These are phyloP conservation scores for Tenrec ecaudatus DNA, from an alignment of 2,113 vertebrate species.

Conservation along the genomic window DNA sequence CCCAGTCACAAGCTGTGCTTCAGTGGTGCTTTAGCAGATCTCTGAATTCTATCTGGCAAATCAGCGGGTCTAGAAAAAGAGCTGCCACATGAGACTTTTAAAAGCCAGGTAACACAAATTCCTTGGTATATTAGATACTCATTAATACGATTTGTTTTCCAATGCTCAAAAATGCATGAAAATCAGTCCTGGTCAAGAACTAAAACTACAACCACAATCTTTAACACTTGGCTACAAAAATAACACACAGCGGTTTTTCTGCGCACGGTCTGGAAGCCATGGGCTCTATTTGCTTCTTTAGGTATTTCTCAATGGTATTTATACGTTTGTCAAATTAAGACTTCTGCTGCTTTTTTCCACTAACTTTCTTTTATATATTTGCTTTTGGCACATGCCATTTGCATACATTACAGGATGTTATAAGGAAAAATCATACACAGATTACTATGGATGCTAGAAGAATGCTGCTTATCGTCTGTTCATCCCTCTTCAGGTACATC, in stretches of 20 bases:
- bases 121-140: conserved; percentile 33
- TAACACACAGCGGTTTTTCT: conserved; percentile 22
- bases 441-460: background rate
- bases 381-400: conserved; percentile 11
- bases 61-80: background rate
- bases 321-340: conserved; percentile 19
- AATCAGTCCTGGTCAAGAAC: conserved; percentile 32
- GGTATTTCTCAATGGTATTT: conserved; percentile 10
- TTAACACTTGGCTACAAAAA: conserved; percentile 42
- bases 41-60: conserved; percentile 22
- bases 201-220: background rate
- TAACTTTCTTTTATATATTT: conserved; percentile 40
- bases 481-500: background rate
- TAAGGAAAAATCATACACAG: conserved; percentile 41
- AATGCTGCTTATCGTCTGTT: background rate
- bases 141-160: background rate
- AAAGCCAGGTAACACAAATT: conserved; percentile 41
- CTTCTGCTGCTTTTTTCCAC: background rate
- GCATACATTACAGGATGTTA: background rate
- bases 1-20: background rate
- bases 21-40: background rate
- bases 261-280: background rate
- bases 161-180: conserved; percentile 26
- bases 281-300: conserved; percentile 25
- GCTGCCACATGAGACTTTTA: conserved; percentile 5